Evolutionary conservation across 2,113 vertebrate species (phyloP).

Genomic region (Leucosticte australis): DNA sequence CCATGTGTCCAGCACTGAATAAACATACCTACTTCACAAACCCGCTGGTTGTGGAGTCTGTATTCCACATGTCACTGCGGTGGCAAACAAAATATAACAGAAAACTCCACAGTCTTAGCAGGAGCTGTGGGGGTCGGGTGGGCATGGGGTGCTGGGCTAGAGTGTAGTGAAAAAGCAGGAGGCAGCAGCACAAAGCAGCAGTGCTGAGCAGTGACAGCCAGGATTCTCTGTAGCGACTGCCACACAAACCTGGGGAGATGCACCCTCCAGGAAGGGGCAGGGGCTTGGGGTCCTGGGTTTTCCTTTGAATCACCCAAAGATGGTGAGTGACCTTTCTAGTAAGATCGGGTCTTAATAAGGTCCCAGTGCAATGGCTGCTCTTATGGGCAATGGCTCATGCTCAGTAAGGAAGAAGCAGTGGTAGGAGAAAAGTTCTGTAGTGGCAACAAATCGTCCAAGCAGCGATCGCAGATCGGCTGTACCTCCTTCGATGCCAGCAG

Average conservation of each 20-base stretch:
- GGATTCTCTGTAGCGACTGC: neutral
- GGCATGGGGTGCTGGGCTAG: too few relatives aligned
- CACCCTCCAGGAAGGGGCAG: neutral
- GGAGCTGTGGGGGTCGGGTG: neutral
- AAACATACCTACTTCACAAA: too few relatives aligned
- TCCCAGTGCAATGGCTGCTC: too few relatives aligned
- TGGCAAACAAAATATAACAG: neutral
- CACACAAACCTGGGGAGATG: too few relatives aligned
- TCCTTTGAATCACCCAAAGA: neutral
- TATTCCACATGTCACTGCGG: neutral
- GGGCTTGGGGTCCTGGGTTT: too few relatives aligned
- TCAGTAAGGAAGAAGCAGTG: too few relatives aligned
- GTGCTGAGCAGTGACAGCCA: neutral
- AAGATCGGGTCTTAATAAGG: accelerated
- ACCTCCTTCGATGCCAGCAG: too few relatives aligned
- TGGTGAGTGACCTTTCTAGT: neutral
- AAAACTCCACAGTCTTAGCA: neutral
- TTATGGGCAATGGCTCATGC: neutral
- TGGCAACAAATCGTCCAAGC: neutral
- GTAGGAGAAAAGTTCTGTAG: neutral
- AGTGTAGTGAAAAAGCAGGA: neutral
- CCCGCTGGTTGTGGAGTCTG: too few relatives aligned
- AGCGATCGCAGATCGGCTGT: accelerated
- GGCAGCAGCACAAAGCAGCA: too few relatives aligned
- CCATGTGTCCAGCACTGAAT: too few relatives aligned